Conservation (phyloP, 2,797 vertebrate species). For the Selene dorsalis region DNA sequence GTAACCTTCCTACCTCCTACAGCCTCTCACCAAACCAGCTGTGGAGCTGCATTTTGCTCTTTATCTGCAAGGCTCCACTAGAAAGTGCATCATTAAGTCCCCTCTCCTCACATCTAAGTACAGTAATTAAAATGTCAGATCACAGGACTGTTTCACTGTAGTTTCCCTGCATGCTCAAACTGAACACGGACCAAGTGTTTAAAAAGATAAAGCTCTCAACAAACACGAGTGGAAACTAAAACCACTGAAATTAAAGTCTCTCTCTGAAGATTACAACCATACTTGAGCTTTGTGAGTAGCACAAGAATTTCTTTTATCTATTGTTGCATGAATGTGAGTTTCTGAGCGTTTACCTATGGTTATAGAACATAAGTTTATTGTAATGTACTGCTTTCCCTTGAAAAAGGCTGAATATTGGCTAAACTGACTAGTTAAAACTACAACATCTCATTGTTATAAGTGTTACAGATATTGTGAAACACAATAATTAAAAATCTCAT, state of each 20-base stretch:
- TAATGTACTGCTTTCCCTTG: background rate
- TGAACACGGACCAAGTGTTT: background rate
- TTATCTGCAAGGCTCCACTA: constrained; percentile 9
- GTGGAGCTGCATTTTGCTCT: background rate
- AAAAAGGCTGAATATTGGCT: background rate
- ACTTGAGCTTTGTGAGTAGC: background rate
- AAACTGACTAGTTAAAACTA: background rate
- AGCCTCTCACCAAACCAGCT: constrained; percentile 16
- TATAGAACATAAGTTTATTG: background rate
- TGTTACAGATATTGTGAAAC: background rate
- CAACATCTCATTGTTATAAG: constrained; percentile 5
- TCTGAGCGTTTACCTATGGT: background rate
- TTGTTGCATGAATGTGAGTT: too few relatives aligned
- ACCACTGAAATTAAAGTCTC: background rate
- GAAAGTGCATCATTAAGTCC: constrained; percentile 21
- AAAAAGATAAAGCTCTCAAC: background rate
- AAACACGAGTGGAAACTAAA: background rate
- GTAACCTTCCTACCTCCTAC: constrained; percentile 13
- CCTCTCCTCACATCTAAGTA: constrained; percentile 19
- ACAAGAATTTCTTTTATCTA: background rate
- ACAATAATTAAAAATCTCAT: background rate
- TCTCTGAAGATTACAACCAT: background rate
- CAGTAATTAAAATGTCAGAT: constrained; percentile 39
- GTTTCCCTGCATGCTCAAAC: constrained; percentile 22
- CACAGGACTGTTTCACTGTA: constrained; percentile 3